Base-by-base conservation (phyloP, 2,113 vertebrate genomes). In the Egretta garzetta region DNA sequence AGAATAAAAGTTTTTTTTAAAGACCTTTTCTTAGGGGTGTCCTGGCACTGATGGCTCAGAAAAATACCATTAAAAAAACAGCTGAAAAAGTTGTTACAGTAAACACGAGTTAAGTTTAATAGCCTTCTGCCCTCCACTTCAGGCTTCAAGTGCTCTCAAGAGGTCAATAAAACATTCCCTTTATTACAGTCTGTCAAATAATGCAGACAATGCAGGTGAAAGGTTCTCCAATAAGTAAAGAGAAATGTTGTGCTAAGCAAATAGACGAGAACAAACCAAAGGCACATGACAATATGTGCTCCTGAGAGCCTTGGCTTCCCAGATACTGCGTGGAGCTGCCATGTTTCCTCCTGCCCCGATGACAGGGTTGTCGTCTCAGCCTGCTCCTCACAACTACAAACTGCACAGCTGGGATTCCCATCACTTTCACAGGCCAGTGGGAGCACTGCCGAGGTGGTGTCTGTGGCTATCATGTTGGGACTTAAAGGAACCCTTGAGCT, bases 101-200 rank as follows among this genome's bases (percentile, higher is more conserved):
- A 97, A 95, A 92, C 28, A 82, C 75, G 52, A 79, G 82, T 90
- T 92, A 80, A 75, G 20, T 90, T 79, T 95, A 94, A 90, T 47
- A 88, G 86, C 43, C 32, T 82, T 92, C 62, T 92, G 60, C 81
- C 87, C 59, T 95, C 73, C 7, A 56, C 68, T 92, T 90, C 35
- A 60, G 77, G 30, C n/a, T 59, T 93, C 68, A 81, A 87, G 68
- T 76, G 76, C 59, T 96, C 94, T 91, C 88, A 87, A 60, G 83
- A 93, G 68, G 81, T 95, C 81, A 87, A 80, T 96, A 96, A 93
- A 96, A 77, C 49, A 84, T 77, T 71, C 49, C 19, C 21, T 91
- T 90, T 94, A 87, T 90, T 90, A 91, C 32, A 76, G 49, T 64
- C 76, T 96, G 80, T 60, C 72, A 94, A 94, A 83, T 89, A 91